Evolutionary conservation across 1,140 invertebrate genomes (phyloP).

Genomic region (Lepidurus arcticus): DNA sequence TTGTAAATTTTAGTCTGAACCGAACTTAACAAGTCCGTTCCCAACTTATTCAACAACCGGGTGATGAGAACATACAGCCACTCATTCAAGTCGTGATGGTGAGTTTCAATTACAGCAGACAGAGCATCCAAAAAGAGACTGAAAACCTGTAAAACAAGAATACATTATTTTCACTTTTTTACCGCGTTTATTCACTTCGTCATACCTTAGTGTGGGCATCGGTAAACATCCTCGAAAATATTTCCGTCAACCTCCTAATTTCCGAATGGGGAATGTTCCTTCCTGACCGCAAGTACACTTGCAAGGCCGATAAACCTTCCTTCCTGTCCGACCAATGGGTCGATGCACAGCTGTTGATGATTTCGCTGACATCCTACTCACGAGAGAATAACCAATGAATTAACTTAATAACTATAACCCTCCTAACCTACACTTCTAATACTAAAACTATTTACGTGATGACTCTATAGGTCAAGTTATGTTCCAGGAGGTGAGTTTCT

Average conservation of each 20-base stretch:
- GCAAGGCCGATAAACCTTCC: conserved; percentile 79
- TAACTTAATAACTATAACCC: neutral
- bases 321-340: conserved; percentile 87
- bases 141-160: conserved; percentile 57
- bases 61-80: conserved; percentile 84
- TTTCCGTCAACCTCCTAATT: conserved; percentile 74
- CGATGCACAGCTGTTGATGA: conserved; percentile 77
- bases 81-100: conserved; percentile 76
- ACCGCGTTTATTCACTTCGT: neutral
- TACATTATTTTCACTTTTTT: neutral
- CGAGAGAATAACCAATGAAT: conserved; percentile 34
- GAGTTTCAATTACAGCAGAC: conserved; percentile 77
- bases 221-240: conserved; percentile 93
- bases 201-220: conserved; percentile 86
- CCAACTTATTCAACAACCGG: conserved; percentile 75
- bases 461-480: too few relatives aligned
- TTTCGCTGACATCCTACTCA: conserved; percentile 74
- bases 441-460: too few relatives aligned
- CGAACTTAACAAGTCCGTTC: conserved; percentile 80
- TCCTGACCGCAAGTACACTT: conserved; percentile 64
- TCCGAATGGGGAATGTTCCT: conserved; percentile 62
- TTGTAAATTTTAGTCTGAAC: conserved; percentile 82
- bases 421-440: too few relatives aligned
- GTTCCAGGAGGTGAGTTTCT: too few relatives aligned
- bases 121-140: conserved; percentile 86